Evolutionary conservation across 2,113 vertebrate species (phyloP).

Genomic region (Leiothrix lutea): DNA sequence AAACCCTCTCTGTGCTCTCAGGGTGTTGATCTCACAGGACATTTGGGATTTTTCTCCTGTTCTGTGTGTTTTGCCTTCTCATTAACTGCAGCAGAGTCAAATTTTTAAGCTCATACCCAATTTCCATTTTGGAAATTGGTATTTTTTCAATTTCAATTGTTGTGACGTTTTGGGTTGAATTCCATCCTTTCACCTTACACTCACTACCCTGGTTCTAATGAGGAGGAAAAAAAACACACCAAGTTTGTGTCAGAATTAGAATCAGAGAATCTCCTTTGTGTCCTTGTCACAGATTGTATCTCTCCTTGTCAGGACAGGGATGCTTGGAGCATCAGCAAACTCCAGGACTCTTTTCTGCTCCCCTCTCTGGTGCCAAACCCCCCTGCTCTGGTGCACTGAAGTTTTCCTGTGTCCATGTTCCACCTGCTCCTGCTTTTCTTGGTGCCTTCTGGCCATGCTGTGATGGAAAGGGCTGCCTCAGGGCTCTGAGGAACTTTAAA

Average conservation of each 20-base stretch:
- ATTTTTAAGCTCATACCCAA: neutral
- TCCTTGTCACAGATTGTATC: neutral
- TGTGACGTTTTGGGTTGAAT: neutral
- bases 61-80: neutral
- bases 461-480: neutral
- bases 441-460: neutral
- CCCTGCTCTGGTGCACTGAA: neutral
- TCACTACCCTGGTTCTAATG: neutral
- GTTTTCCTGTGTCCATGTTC: neutral
- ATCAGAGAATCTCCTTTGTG: neutral
- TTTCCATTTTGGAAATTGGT: neutral
- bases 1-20: neutral
- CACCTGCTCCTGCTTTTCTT: neutral
- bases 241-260: neutral
- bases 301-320: neutral
- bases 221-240: neutral
- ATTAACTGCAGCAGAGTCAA: neutral
- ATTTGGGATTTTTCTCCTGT: neutral
- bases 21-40: neutral
- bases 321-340: neutral
- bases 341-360: neutral
- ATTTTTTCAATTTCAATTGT: neutral
- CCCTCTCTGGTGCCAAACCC: neutral
- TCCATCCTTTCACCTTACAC: neutral
- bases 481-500: neutral